Conservation (phyloP, 2,888 invertebrate genomes). For the Belgica antarctica region DNA sequence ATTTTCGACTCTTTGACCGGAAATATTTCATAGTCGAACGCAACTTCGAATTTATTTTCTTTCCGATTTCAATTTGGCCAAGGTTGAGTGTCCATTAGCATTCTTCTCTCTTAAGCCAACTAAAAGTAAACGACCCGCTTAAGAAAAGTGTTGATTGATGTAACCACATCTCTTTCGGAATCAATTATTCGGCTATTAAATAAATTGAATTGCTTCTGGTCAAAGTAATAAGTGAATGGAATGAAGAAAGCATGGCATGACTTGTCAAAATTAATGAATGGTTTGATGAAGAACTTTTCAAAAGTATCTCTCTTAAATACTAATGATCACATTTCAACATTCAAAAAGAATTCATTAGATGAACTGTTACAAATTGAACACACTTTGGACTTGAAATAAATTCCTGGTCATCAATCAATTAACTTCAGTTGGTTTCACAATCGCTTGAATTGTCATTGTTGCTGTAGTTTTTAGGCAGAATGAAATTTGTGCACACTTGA, state of each 20-base stretch:
- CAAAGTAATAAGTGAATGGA: background rate
- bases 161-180: constrained; percentile 12
- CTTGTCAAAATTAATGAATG: constrained; percentile 44
- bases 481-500: too few species aligned
- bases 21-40: constrained; percentile 25
- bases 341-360: background rate
- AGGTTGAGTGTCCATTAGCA: background rate
- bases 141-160: constrained; percentile 26
- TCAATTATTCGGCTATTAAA: constrained; percentile 31
- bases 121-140: background rate
- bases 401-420: too few species aligned
- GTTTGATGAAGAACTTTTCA: constrained; percentile 32
- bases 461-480: too few species aligned
- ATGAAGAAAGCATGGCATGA: constrained; percentile 36
- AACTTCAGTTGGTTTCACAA: too few species aligned
- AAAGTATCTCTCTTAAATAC: constrained; percentile 28
- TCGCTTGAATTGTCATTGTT: too few species aligned
- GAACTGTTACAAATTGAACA: too few species aligned
- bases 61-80: constrained; percentile 37
- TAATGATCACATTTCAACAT: constrained; percentile 38
- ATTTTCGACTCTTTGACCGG: constrained; percentile 24
- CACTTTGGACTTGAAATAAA: too few species aligned
- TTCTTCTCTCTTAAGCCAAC: too few species aligned
- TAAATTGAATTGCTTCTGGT: constrained; percentile 36
- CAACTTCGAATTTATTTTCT: constrained; percentile 2